Percentiles rank a stretch among this genome's conserved stretches.
These are phyloP conservation scores for Protonemura montana DNA, from an alignment of 2,888 invertebrate species.

Conservation along the genomic window DNA sequence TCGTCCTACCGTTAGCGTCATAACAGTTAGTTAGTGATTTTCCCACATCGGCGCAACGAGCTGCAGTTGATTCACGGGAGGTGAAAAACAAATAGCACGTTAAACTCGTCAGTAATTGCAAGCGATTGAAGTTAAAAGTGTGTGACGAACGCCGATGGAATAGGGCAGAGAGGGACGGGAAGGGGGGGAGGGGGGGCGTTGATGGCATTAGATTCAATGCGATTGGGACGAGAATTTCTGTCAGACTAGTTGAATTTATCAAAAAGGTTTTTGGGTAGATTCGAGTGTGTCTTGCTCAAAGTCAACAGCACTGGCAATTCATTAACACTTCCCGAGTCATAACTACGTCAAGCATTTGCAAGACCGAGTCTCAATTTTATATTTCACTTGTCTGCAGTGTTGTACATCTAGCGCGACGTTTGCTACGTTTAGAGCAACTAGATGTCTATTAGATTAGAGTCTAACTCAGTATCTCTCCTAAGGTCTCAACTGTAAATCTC, in stretches of 20 bases:
- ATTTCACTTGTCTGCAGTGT: not conserved
- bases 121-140: constrained; percentile 35
- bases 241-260: constrained; percentile 24
- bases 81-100: constrained; percentile 29
- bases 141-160: not conserved
- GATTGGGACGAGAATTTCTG: constrained; percentile 22
- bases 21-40: constrained; percentile 12
- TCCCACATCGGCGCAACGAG: not conserved
- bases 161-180: not conserved
- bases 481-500: not conserved
- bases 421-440: constrained; percentile 16
- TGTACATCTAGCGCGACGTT: not conserved
- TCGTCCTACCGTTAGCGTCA: not conserved
- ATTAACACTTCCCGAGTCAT: constrained; percentile 42
- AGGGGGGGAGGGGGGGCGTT: not conserved
- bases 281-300: constrained; percentile 21
- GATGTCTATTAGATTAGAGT: constrained; percentile 24
- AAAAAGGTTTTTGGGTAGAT: constrained; percentile 30
- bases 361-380: not conserved
- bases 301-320: constrained; percentile 47
- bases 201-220: constrained; percentile 12
- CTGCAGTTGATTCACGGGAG: constrained; percentile 16
- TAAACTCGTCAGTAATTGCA: constrained; percentile 12
- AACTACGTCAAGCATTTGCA: constrained; percentile 19
- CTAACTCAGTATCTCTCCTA: not conserved